These are phyloP conservation scores for Pao palembangensis DNA, from an alignment of 2,113 vertebrate genomes.

Conservation along the genomic window DNA sequence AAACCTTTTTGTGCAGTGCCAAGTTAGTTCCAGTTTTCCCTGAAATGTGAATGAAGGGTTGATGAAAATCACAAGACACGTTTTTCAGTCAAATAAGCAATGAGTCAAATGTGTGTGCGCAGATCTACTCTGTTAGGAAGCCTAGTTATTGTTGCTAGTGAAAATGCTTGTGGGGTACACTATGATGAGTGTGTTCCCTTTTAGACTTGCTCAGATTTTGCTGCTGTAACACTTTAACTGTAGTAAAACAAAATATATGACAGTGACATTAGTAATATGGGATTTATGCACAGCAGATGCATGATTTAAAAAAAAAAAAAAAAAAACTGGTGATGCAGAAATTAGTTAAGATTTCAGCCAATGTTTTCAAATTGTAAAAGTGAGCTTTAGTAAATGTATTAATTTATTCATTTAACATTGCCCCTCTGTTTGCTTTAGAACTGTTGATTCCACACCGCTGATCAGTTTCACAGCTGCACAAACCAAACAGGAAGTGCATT, in stretches of 20 bases:
- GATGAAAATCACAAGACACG: not conserved
- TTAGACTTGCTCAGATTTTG: slow-evolving; percentile 9
- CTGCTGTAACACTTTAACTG: slow-evolving; percentile 25
- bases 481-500: slow-evolving; percentile 56
- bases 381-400: slow-evolving; percentile 23
- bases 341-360: not conserved
- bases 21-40: not conserved
- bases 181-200: slow-evolving; percentile 44
- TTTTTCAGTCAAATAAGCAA: not conserved
- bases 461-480: slow-evolving; percentile 43
- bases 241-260: not conserved
- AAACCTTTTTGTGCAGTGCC: not conserved
- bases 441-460: slow-evolving; percentile 8
- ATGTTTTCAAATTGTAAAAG: slow-evolving; percentile 4
- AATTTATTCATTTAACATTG: slow-evolving; percentile 1
- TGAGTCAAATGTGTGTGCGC: not conserved
- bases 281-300: not conserved
- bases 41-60: too few relatives aligned
- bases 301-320: slow-evolving; percentile 1
- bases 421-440: slow-evolving; percentile 11
- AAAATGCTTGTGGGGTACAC: not conserved
- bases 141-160: not conserved
- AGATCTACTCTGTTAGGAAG: not conserved
- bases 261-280: not conserved
- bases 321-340: too few relatives aligned